Evolutionary conservation across 1,140 invertebrate species (phyloP).

Genomic region (Cepaea nemoralis): DNA sequence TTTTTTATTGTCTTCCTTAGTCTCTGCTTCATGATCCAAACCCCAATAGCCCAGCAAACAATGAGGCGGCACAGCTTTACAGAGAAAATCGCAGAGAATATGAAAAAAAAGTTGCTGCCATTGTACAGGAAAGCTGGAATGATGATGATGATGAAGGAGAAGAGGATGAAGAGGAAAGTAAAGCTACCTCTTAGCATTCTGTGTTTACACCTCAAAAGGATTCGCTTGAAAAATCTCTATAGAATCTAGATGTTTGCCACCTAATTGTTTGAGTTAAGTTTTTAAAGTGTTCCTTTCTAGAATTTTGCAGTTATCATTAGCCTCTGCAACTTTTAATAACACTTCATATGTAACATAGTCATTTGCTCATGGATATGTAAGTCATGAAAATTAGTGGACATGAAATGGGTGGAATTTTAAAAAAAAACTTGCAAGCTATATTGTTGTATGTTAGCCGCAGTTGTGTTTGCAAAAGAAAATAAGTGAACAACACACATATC

Average conservation of each 20-base stretch:
- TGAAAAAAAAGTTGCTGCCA: constrained; percentile 71
- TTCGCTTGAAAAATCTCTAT: neutral
- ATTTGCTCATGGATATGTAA: too few relatives aligned
- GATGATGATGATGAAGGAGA: constrained; percentile 69
- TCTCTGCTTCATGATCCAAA: constrained; percentile 73
- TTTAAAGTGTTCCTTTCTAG: neutral
- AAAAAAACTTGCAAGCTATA: too few relatives aligned
- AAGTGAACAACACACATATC: too few relatives aligned
- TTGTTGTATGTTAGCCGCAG: too few relatives aligned
- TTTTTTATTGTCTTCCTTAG: constrained; percentile 63
- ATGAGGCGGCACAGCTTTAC: constrained; percentile 72
- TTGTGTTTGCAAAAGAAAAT: too few relatives aligned
- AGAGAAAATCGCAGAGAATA: constrained; percentile 72
- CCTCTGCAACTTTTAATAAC: neutral
- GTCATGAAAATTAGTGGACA: too few relatives aligned
- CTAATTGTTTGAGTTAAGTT: neutral
- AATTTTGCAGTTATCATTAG: neutral
- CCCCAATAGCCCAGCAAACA: constrained; percentile 73
- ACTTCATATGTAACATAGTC: neutral
- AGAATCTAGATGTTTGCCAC: neutral
- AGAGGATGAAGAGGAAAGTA: constrained; percentile 53
- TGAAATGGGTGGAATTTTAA: too few relatives aligned
- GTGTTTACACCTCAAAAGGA: neutral
- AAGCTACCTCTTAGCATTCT: constrained; percentile 36
- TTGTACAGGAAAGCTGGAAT: constrained; percentile 70